A percentile compares a stretch with the other conserved stretches of the same genome.
phyloP scores from a whole-genome alignment of 2,797 vertebrate genomes.

The Geotrypetes seraphini region DNA sequence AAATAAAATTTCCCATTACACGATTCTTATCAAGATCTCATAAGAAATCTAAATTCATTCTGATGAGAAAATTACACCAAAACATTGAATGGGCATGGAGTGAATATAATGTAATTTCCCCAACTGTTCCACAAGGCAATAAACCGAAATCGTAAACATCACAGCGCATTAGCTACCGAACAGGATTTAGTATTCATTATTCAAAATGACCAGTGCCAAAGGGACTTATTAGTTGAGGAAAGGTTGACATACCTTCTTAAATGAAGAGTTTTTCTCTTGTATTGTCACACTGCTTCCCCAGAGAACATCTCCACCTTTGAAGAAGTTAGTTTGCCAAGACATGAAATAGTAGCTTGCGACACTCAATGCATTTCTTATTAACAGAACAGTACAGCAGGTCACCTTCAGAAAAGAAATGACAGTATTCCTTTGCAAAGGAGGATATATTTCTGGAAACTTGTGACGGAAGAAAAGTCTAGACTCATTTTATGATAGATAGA shows the following conservation, averaged over 20 bases:
- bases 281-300: conserved; percentile 4
- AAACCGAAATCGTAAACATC: background rate
- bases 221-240: conserved; percentile 4
- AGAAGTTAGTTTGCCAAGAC: conserved; percentile 19
- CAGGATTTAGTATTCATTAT: conserved; percentile 1
- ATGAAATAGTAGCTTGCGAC: conserved; percentile 35
- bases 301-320: conserved; percentile 21
- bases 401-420: conserved; percentile 23
- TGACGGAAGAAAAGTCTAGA: no score
- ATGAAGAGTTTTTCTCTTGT: conserved; percentile 1
- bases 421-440: conserved; percentile 10
- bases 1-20: no score
- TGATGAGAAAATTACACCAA: conserved; percentile 6
- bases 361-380: conserved; percentile 37
- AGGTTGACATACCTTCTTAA: conserved; percentile 7
- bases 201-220: conserved; percentile 5
- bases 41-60: conserved; percentile 1
- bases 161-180: background rate
- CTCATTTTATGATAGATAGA: no score
- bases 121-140: conserved; percentile 1
- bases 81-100: conserved; percentile 1
- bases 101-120: conserved; percentile 1
- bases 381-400: conserved; percentile 24
- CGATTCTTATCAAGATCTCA: no score
- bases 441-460: background rate